Evolutionary conservation across 2,113 vertebrate species (phyloP), one percentile per base, ranked within the genome.

Genomic region (Apodemus sylvaticus): DNA sequence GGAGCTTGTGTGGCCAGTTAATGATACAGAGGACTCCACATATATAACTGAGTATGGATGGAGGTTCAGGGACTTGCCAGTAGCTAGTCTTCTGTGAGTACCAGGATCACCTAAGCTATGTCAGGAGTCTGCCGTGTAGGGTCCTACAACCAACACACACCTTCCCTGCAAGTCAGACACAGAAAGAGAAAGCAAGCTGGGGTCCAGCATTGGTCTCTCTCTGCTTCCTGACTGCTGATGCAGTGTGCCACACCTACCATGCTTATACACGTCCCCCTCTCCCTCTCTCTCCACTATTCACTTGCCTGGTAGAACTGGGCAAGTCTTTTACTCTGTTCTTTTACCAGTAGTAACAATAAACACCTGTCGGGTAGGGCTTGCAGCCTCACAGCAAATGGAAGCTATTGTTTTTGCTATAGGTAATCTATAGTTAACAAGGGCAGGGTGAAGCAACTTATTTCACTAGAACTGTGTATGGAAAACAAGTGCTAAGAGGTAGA

Each of bases 251-350:
- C 13, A 14, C 53, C 48, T 22, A 10, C 45, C 34, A 8, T n/a
- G 45, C 45, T 42, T 34, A 31, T 17, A 34, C 55, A 16, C 5
- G 1, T 3, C 12, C 34, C 5, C 71, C 71, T 2, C 9, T 0
- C 9, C 5, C 73, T 26, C 73, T 53, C 58, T 60, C 62, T 10
- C 9, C 74, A 12, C 10, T 58, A 81, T 81, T 81, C 42, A 22
- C 58, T 31, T 68, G 26, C 20, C 53, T 4, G 10, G 4, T 22
- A n/a, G n/a, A 79, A 55, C 20, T 55, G 16, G 20, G 42, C 34
- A 73, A 81, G 20, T 53, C n/a, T 66, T 36, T 70, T 58, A 22
- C 12, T 74, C 14, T 14, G 10, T 42, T 45, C 64, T 89, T 51
- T 89, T 71, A 24, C 24, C 29, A 74, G 36, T 53, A 20, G 6